phyloP scores from a whole-genome alignment of 2,888 invertebrate genomes.

The Cetonia aurata region DNA sequence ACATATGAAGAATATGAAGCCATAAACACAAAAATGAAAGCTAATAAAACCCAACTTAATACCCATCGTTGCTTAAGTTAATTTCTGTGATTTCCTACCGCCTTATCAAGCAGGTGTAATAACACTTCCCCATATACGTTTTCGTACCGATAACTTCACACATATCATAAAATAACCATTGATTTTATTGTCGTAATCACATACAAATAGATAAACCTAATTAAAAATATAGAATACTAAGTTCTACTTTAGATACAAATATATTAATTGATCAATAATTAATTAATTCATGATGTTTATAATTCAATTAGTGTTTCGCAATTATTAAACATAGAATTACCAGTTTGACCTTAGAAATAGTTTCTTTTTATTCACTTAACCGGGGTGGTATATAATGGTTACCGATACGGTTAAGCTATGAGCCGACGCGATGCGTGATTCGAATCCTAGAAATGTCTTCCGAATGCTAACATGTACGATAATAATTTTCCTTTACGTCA shows the following conservation, averaged over 20 bases:
- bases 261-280: conserved; percentile 1
- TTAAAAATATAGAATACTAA: conserved; percentile 4
- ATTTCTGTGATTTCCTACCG: too few species aligned
- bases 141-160: too few species aligned
- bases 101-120: too few species aligned
- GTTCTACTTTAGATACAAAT: too few species aligned
- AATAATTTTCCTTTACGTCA: not conserved
- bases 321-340: conserved; percentile 5
- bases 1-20: too few species aligned
- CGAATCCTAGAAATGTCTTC: conserved; percentile 24
- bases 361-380: conserved; percentile 25
- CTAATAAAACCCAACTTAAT: too few species aligned
- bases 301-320: conserved; percentile 18
- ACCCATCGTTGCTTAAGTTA: too few species aligned
- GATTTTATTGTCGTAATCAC: too few species aligned
- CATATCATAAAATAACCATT: too few species aligned
- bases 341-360: conserved; percentile 9
- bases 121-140: too few species aligned
- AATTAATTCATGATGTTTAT: not conserved
- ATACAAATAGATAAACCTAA: too few species aligned
- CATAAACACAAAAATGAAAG: too few species aligned
- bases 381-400: conserved; percentile 2
- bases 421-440: conserved; percentile 31
- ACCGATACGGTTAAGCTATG: conserved; percentile 18
- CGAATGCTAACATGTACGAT: conserved; percentile 10